A percentile compares a stretch with the other conserved stretches of the same genome.
These are phyloP conservation scores for Aspidiotus destructor DNA, from an alignment of 2,888 invertebrate species.

Conservation along the genomic window DNA sequence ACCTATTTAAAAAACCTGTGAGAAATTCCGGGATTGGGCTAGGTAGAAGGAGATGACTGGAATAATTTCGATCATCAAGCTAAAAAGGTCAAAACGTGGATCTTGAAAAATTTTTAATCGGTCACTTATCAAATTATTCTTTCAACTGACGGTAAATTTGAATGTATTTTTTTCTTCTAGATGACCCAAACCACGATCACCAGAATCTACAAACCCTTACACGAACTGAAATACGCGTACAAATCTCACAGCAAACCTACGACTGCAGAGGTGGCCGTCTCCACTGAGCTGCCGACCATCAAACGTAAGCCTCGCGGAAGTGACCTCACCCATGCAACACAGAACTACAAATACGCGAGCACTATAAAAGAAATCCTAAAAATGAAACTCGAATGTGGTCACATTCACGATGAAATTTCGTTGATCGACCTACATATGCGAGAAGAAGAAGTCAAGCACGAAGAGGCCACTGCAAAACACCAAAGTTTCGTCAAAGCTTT, in stretches of 20 bases:
- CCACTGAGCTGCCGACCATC: constrained; percentile 15
- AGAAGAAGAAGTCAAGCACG: constrained; percentile 6
- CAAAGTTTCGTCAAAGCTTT: constrained; percentile 14
- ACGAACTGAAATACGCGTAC: constrained; percentile 17
- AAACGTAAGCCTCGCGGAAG: background rate
- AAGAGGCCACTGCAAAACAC: constrained; percentile 1
- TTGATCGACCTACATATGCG: constrained; percentile 15
- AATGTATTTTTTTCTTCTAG: background rate
- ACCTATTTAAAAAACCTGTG: too few relatives aligned
- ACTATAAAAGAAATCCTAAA: constrained; percentile 14
- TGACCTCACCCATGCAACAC: constrained; percentile 3
- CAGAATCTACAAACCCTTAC: constrained; percentile 9
- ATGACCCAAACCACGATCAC: background rate
- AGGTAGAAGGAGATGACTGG: too few relatives aligned
- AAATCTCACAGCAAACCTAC: constrained; percentile 2
- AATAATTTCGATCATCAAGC: too few relatives aligned
- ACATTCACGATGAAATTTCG: constrained; percentile 18
- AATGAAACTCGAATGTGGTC: constrained; percentile 16
- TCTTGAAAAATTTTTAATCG: too few relatives aligned
- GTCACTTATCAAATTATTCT: too few relatives aligned
- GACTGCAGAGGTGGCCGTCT: constrained; percentile 1
- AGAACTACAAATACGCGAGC: background rate
- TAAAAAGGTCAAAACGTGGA: too few relatives aligned
- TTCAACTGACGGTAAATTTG: too few relatives aligned
- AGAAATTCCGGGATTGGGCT: too few relatives aligned